A percentile compares a stretch with the other conserved stretches of the same genome.
Evolutionary conservation across 2,113 vertebrate genomes (phyloP).

Genomic region (Vidua macroura): DNA sequence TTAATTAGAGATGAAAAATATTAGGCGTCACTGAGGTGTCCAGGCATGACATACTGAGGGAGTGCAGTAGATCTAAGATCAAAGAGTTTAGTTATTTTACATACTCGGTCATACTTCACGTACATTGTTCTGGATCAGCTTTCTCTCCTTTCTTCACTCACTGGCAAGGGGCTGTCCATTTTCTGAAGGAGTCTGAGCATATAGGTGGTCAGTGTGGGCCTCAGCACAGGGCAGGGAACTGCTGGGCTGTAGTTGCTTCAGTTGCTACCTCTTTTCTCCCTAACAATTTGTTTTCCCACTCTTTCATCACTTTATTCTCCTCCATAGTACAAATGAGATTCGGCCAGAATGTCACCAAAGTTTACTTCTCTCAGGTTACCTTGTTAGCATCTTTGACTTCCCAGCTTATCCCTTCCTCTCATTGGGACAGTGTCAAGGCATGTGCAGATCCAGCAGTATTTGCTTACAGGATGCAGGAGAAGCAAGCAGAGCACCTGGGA

Average conservation of each 20-base stretch:
- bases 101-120: accelerated
- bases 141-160: neutral
- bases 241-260: neutral
- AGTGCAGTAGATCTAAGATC: neutral
- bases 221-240: neutral
- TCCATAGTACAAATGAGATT: neutral
- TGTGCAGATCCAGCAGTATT: neutral
- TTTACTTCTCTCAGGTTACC: neutral
- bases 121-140: neutral
- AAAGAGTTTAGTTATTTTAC: neutral
- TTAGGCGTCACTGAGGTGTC: neutral
- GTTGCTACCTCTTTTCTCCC: neutral
- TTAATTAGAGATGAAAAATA: neutral
- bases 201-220: neutral
- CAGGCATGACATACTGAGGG: neutral
- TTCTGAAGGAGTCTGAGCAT: neutral
- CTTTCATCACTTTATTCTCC: neutral
- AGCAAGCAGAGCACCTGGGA: neutral
- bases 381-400: neutral
- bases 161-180: neutral
- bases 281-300: neutral
- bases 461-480: neutral
- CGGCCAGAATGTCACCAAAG: neutral
- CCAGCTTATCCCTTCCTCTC: neutral
- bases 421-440: no score